A percentile compares a stretch with the other conserved stretches of the same genome.
Conservation (phyloP, 2,113 vertebrate species). For the Conger conger region DNA sequence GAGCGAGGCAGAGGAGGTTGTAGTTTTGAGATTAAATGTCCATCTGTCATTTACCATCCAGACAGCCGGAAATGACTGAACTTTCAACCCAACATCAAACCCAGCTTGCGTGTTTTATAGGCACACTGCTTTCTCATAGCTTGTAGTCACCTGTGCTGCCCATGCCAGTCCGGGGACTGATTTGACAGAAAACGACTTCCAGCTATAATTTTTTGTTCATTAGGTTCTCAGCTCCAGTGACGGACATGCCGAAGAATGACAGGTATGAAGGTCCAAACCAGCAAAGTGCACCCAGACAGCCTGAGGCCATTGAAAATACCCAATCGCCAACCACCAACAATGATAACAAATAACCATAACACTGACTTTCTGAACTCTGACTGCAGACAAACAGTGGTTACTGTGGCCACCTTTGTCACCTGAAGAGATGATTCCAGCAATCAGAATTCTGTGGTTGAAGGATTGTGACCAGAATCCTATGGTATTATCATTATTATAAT, state of each 20-base stretch:
- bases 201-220: too few relatives aligned
- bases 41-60: background rate
- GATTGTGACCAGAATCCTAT: constrained; percentile 5
- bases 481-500: too few relatives aligned
- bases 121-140: background rate
- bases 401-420: background rate
- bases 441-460: constrained; percentile 54
- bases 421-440: constrained; percentile 29
- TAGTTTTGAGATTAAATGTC: background rate
- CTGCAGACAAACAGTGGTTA: background rate
- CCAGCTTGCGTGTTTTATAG: background rate
- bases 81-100: constrained; percentile 6
- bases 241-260: background rate
- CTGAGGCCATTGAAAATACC: background rate
- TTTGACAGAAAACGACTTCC: background rate
- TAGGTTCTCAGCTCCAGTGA: too few relatives aligned
- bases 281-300: background rate
- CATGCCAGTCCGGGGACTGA: background rate
- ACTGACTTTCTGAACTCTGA: background rate
- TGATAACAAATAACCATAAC: background rate
- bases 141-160: background rate
- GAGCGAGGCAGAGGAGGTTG: background rate
- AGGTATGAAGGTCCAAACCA: background rate
- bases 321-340: too few relatives aligned
- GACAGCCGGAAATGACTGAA: background rate